These are phyloP conservation scores for Ctena decussata DNA, from an alignment of 2,888 invertebrate species.

Conservation along the genomic window DNA sequence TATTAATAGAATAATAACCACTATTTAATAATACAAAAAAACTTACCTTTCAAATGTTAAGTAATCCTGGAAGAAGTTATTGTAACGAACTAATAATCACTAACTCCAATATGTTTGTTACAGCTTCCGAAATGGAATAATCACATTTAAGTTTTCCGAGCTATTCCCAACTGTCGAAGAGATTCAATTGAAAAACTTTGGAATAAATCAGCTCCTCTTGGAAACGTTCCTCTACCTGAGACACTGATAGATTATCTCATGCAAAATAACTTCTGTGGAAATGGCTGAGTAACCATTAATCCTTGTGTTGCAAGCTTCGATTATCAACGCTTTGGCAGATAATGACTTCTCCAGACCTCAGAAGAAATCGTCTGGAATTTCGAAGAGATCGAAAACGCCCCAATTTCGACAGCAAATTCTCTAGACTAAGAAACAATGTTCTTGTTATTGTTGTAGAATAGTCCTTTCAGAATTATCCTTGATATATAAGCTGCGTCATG, in stretches of 20 bases:
- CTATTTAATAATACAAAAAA: too few species aligned
- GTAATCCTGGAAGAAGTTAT: too few species aligned
- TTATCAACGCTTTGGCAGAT: background rate
- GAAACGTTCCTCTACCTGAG: background rate
- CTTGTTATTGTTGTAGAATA: too few species aligned
- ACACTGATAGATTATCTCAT: conserved; percentile 6
- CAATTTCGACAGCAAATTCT: too few species aligned
- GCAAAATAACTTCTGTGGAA: background rate
- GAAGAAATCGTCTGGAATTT: background rate
- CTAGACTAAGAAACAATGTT: too few species aligned
- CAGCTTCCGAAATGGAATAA: background rate
- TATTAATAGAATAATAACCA: too few species aligned
- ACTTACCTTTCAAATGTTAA: too few species aligned
- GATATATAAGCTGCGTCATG: too few species aligned
- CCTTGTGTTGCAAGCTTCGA: background rate
- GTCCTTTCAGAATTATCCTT: too few species aligned
- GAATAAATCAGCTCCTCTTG: background rate
- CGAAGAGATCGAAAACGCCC: conserved; percentile 1
- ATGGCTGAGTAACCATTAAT: background rate
- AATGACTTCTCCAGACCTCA: background rate
- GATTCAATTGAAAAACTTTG: background rate
- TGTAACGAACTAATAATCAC: background rate
- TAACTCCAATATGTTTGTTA: background rate
- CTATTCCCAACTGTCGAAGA: background rate
- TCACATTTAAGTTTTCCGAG: background rate